Evolutionary conservation across 2,888 invertebrate genomes (phyloP).

Genomic region (Clusia tigrina): DNA sequence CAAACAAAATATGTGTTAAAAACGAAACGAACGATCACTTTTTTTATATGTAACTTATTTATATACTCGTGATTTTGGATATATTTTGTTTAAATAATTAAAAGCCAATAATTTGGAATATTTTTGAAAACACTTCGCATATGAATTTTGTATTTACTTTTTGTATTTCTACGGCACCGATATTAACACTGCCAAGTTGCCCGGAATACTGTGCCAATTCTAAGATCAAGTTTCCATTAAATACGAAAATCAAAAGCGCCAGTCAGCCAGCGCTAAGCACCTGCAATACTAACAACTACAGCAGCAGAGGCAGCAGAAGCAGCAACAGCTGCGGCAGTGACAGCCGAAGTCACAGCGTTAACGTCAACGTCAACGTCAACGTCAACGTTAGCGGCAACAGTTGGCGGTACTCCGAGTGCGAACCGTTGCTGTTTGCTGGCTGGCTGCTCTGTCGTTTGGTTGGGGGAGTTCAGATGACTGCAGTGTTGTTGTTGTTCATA

Average conservation of each 20-base stretch:
- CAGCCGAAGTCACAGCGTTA: no score
- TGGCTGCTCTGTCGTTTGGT: no score
- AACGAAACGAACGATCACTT: no score
- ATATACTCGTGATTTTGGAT: no score
- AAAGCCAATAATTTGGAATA: slow-evolving; percentile 16
- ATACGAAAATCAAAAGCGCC: slow-evolving; percentile 53
- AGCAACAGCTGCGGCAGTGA: slow-evolving; percentile 26
- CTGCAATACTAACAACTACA: not conserved
- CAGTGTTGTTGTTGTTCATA: slow-evolving; percentile 18
- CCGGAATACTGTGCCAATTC: slow-evolving; percentile 65
- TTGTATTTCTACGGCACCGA: slow-evolving; percentile 54
- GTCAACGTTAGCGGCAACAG: no score
- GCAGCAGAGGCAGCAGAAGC: slow-evolving; percentile 26
- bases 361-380: no score
- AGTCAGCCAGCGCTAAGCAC: slow-evolving; percentile 27
- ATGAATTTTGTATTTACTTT: slow-evolving; percentile 40
- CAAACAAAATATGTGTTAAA: no score
- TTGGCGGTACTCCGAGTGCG: slow-evolving; percentile 22
- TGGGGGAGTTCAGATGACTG: slow-evolving; percentile 9
- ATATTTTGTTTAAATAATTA: slow-evolving; percentile 15
- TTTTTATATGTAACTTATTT: slow-evolving; percentile 11
- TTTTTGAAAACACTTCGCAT: slow-evolving; percentile 21
- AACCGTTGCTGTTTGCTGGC: slow-evolving; percentile 20
- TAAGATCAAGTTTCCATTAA: slow-evolving; percentile 62
- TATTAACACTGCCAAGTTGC: slow-evolving; percentile 59